Evolutionary conservation across 2,888 invertebrate genomes (phyloP).

Genomic region (Standfussiana lucernea): DNA sequence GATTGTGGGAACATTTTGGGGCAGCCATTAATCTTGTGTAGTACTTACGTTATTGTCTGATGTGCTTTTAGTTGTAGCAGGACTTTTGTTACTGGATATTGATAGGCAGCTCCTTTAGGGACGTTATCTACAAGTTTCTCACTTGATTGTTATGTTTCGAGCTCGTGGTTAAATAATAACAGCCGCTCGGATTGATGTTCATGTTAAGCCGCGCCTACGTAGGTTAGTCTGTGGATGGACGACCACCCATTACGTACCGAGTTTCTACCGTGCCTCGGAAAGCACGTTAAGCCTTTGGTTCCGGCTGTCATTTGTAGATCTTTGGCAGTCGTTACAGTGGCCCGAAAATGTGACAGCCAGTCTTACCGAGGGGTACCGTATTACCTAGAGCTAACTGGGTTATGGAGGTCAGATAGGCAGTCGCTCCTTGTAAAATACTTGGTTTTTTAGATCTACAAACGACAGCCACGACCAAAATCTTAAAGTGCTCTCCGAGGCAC

Average conservation of each 20-base stretch:
- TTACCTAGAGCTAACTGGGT: background rate
- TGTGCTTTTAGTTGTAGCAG: slow-evolving; percentile 15
- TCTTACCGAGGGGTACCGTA: background rate
- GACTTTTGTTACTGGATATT: background rate
- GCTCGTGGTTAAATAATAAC: background rate
- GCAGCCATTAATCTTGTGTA: slow-evolving; percentile 34
- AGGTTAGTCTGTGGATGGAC: background rate
- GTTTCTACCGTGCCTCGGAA: background rate
- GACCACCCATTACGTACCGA: background rate
- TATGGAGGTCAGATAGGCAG: background rate
- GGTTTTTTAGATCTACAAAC: too few species aligned
- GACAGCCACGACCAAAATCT: too few species aligned
- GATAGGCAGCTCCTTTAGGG: background rate
- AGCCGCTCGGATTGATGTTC: fast-evolving
- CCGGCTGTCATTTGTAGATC: background rate
- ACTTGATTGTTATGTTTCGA: background rate
- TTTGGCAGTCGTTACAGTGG: background rate
- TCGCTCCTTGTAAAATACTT: background rate
- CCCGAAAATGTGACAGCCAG: background rate
- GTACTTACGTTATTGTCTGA: slow-evolving; percentile 5
- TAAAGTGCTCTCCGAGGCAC: too few species aligned
- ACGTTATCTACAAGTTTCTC: background rate
- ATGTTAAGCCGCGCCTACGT: background rate
- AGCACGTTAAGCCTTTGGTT: background rate
- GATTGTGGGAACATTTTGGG: slow-evolving; percentile 48